phyloP scores from a whole-genome alignment of 2,113 vertebrate genomes.

The Siniperca chuatsi region DNA sequence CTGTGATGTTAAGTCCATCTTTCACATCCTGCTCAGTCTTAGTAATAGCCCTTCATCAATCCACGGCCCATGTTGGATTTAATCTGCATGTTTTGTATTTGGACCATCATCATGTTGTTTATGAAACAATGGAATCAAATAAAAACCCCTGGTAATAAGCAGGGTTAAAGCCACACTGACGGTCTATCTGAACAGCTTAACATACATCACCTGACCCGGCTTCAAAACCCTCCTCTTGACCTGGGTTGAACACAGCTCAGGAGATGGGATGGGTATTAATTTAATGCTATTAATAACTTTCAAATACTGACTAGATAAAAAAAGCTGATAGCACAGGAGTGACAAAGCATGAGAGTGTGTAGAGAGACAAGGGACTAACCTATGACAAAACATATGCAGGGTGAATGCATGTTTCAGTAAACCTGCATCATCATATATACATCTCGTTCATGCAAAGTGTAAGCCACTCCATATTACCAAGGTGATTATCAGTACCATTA shows the following conservation, averaged over 20 bases:
- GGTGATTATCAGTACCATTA: background rate
- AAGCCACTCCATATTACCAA: background rate
- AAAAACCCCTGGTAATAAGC: too few relatives aligned
- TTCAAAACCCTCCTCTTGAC: background rate
- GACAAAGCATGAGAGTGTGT: background rate
- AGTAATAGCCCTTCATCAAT: background rate
- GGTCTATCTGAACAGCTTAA: too few relatives aligned
- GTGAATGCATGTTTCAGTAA: background rate
- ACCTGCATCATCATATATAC: background rate
- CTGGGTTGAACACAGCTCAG: background rate
- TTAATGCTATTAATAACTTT: background rate
- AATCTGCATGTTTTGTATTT: background rate
- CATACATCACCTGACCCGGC: background rate
- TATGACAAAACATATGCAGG: background rate
- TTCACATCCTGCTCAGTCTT: background rate
- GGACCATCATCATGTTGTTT: background rate
- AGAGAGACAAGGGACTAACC: background rate
- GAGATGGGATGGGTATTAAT: background rate
- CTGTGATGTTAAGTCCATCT: background rate
- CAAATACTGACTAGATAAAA: background rate
- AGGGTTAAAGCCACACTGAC: background rate
- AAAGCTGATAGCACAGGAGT: background rate
- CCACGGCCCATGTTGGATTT: background rate
- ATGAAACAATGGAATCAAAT: background rate
- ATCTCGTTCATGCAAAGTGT: background rate